Base-by-base conservation (phyloP, 2,113 vertebrate species). In the Cheilinus undulatus region DNA sequence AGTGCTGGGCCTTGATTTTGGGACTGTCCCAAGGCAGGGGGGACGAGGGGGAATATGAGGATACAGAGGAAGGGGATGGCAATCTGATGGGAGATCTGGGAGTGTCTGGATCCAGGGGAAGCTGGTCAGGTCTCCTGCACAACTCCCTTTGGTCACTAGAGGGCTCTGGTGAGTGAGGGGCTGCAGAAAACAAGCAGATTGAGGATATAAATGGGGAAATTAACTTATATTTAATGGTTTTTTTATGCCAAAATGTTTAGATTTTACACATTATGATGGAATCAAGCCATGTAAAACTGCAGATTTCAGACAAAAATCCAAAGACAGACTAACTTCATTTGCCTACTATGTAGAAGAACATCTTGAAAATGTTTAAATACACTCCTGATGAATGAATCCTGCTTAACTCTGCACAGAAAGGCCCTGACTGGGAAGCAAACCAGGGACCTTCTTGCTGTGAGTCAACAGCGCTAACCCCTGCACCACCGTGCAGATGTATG, bases 11-110 rank as follows among this genome's bases (percentile, higher is more conserved):
- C 82, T 77, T 95, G 69, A 86, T 67, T 68, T 83, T 75, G 56
- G 90, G 84, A 72, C 89, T 84, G 45, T 95, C 94, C 90, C 91
- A 94, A 1, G 89, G 80, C 19, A 86, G 87, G 15, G 92, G 85
- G 58, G 91, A 81, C 73, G 11, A 85, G 38, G 73, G 86, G 10
- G 85, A 84, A 78, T 63, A 89, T 14, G 83, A 92, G 73, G 78
- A 94, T 58, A 15, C 80, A 51, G 83, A 83, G 86, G 73, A 88
- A 70, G 89, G 86, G 50, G 87, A 92, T 64, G 83, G 87, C 75
- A 84, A 70, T 77, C 65, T 72, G 85, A 76, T 77, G 17, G 76
- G 63, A 3, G 82, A 53, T 40, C 20, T 64, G 52, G 51, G 22
- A 36, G 66, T 32, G 54, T 54, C 43, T 0, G 20, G 68, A 0